Evolutionary conservation across 2,888 invertebrate genomes (phyloP).

Genomic region (Oasisia sp.): DNA sequence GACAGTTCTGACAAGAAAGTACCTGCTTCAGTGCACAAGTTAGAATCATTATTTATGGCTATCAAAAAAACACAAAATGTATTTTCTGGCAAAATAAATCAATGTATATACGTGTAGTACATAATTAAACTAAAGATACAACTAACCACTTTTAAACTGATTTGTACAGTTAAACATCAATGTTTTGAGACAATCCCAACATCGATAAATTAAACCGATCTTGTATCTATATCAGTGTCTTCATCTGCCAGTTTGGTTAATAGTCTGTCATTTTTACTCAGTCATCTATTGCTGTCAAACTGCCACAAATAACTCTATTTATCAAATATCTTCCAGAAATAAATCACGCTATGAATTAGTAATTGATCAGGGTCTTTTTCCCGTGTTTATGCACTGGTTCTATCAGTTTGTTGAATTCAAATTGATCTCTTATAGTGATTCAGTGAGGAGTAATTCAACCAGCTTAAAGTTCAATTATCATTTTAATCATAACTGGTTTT

Average conservation of each 20-base stretch:
- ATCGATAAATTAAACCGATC: neutral
- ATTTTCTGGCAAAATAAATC: neutral
- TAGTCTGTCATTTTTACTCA: neutral
- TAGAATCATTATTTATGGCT: neutral
- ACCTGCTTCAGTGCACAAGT: neutral
- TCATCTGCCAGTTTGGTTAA: neutral
- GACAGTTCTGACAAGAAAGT: neutral
- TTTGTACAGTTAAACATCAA: neutral
- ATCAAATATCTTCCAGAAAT: neutral
- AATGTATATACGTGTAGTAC: neutral
- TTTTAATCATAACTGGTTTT: neutral
- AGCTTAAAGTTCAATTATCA: neutral
- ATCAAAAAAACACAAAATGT: neutral
- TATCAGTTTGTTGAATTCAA: neutral
- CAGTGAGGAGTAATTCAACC: neutral
- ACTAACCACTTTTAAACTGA: neutral
- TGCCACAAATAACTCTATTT: neutral
- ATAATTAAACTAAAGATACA: neutral
- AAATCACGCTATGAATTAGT: neutral
- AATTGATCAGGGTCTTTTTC: neutral
- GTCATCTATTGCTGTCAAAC: neutral
- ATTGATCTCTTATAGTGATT: neutral
- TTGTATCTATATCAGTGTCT: neutral
- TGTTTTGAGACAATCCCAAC: neutral
- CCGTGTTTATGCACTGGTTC: neutral